Conservation (phyloP, 2,888 invertebrate species). For the Linnaemya vulpina region DNA sequence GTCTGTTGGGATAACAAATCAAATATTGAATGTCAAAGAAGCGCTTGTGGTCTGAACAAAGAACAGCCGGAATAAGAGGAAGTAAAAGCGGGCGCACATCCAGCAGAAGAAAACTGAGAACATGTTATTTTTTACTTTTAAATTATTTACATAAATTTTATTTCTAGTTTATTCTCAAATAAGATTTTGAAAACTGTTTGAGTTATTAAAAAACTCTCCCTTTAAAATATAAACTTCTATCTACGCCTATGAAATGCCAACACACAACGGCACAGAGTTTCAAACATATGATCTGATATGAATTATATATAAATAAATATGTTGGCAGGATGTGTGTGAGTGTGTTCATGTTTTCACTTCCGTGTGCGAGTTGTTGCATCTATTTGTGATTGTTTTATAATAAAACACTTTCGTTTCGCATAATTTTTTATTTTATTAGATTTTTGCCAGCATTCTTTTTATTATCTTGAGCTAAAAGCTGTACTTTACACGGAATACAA, state of each 20-base stretch:
- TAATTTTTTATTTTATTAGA: slow-evolving; percentile 18
- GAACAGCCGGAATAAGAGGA: background rate
- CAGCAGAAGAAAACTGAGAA: background rate
- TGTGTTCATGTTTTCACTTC: background rate
- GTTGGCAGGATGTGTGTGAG: background rate
- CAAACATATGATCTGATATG: too few relatives aligned
- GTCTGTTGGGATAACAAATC: slow-evolving; percentile 33
- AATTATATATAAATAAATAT: background rate
- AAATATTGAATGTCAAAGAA: slow-evolving; percentile 29
- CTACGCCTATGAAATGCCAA: background rate
- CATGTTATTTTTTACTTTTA: too few relatives aligned
- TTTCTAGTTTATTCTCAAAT: too few relatives aligned
- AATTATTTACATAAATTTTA: too few relatives aligned
- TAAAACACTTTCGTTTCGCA: background rate
- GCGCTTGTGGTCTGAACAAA: background rate
- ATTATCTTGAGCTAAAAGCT: background rate
- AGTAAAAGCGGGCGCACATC: background rate
- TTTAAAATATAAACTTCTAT: too few relatives aligned
- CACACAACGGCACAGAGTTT: background rate
- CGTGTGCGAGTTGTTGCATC: background rate
- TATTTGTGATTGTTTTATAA: slow-evolving; percentile 26
- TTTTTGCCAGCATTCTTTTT: slow-evolving; percentile 39
- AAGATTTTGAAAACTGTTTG: too few relatives aligned
- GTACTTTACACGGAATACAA: background rate
- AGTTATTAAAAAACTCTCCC: too few relatives aligned